Evolutionary conservation across 2,113 vertebrate genomes (phyloP), one percentile per base, ranked within the genome.

Genomic region (Ochotona curzoniae): DNA sequence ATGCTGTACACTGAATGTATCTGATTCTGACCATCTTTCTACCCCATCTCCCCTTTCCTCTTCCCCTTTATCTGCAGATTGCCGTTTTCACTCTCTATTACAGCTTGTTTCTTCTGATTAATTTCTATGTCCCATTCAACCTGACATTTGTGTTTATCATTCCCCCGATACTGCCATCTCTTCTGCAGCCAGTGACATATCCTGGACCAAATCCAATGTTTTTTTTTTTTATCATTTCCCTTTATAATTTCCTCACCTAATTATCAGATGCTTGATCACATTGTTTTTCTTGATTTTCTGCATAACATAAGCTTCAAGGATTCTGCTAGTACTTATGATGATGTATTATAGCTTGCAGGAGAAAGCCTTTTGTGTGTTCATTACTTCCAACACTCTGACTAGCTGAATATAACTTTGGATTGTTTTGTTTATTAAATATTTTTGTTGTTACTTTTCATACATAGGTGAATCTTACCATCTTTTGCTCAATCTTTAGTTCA

Each of bases 211-310:
- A 15, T 47, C 51, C 25, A 67, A 5, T 5, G 6, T 49, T 70
- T 74, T 79, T 9, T n/a, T 44, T 44, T 44, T 6, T n/a, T 83
- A 49, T 85, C 67, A 25, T 47, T 90, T 92, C 21, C 79, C 82
- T 85, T 78, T 74, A 85, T 80, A 54, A 9, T 28, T 47, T 90
- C n/a, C 21, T 86, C 17, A 57, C 2, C 38, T 60, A 26, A 32
- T 26, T 60, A 47, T 64, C 13, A 75, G 64, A 76, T 2, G 49
- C 23, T 49, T 32, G n/a, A 54, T 49, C n/a, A 21, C 49, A 32
- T 32, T 47, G 28, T 61, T 94, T 93, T 74, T 83, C 82, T 84
- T 83, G 49, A 49, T 78, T 23, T 70, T 90, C 28, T 80, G 32
- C 74, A 10, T 10, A 23, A 12, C 21, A 54, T 74, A 32, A 61